Percentiles rank a stretch among this genome's conserved stretches.
phyloP scores from a whole-genome alignment of 2,888 invertebrate genomes.

The Crioceris asparagi region DNA sequence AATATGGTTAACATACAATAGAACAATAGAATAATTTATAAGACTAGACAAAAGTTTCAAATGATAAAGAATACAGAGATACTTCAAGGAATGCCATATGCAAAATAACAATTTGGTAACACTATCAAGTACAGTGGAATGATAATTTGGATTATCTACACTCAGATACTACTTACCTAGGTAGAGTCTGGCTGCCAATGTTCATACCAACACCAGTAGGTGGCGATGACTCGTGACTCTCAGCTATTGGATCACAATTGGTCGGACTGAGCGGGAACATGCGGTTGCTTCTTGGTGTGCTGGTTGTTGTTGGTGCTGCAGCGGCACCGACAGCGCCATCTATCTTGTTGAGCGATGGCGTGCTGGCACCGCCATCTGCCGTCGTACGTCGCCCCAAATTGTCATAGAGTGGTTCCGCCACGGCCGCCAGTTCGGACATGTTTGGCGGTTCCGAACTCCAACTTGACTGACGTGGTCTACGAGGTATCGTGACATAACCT shows the following conservation, averaged over 20 bases:
- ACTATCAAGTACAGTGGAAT: too few species aligned
- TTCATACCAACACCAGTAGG: too few species aligned
- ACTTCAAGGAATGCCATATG: too few species aligned
- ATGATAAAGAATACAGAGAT: too few species aligned
- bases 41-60: too few species aligned
- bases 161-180: conserved; percentile 20
- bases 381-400: conserved; percentile 76
- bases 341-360: conserved; percentile 62
- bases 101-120: too few species aligned
- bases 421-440: conserved; percentile 25
- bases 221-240: conserved; percentile 40
- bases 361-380: conserved; percentile 64
- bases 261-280: conserved; percentile 30
- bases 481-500: conserved; percentile 78
- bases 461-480: conserved; percentile 76
- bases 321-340: conserved; percentile 32
- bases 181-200: conserved; percentile 36
- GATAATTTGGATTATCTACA: too few species aligned
- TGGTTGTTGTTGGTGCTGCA: conserved; percentile 30
- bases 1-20: too few species aligned
- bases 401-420: conserved; percentile 72
- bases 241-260: conserved; percentile 42
- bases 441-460: conserved; percentile 45
- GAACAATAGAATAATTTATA: too few species aligned
- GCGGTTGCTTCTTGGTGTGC: conserved; percentile 38